These are phyloP conservation scores for Abrostola triplasia DNA, from an alignment of 2,888 invertebrate species.

Conservation along the genomic window DNA sequence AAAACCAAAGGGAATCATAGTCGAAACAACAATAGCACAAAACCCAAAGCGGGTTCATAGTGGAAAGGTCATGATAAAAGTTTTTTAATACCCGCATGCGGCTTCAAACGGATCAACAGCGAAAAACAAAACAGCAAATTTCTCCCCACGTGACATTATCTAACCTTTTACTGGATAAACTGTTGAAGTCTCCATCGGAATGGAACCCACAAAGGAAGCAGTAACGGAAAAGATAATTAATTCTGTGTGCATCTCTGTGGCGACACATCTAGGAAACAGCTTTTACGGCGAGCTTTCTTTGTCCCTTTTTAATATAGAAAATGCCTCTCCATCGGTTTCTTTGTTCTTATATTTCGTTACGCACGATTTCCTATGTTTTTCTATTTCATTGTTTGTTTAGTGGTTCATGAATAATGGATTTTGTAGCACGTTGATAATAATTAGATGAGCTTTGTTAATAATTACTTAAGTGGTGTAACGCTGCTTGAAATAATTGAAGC, in stretches of 20 bases:
- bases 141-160: slow-evolving; percentile 43
- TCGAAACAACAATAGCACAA: slow-evolving; percentile 30
- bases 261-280: slow-evolving; percentile 47
- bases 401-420: slow-evolving; percentile 39
- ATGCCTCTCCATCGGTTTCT: slow-evolving; percentile 16
- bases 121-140: slow-evolving; percentile 27
- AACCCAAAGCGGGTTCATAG: slow-evolving; percentile 42
- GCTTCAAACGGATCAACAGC: slow-evolving; percentile 28
- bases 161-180: slow-evolving; percentile 46
- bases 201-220: slow-evolving; percentile 41
- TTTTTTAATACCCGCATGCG: slow-evolving; percentile 56
- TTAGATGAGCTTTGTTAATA: slow-evolving; percentile 40
- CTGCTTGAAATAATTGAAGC: slow-evolving; percentile 29
- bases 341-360: slow-evolving; percentile 23
- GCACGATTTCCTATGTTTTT: slow-evolving; percentile 31
- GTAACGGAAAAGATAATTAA: slow-evolving; percentile 54
- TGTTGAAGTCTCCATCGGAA: slow-evolving; percentile 46
- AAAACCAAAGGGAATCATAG: slow-evolving; percentile 20
- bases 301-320: slow-evolving; percentile 36
- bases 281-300: slow-evolving; percentile 33
- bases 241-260: slow-evolving; percentile 48
- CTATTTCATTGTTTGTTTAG: slow-evolving; percentile 22
- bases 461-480: slow-evolving; percentile 32
- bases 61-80: slow-evolving; percentile 51
- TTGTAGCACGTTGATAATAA: slow-evolving; percentile 40